A percentile compares a stretch with the other conserved stretches of the same genome.
phyloP scores from a whole-genome alignment of 2,888 invertebrate species.

The Drosophila putrida region DNA sequence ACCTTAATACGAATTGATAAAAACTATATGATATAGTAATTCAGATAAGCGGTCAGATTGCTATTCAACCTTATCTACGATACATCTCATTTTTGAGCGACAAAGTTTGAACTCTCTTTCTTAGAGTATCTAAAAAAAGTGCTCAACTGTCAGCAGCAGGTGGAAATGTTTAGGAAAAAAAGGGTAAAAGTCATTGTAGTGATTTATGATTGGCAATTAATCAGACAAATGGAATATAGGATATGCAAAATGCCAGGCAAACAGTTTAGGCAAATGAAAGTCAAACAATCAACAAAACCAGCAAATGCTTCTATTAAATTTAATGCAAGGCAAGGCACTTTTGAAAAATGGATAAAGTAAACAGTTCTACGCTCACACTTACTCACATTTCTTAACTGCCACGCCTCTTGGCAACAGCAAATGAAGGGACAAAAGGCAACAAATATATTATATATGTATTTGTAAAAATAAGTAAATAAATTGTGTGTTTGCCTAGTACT shows the following conservation, averaged over 20 bases:
- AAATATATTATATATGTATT: not conserved
- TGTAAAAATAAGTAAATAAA: constrained; percentile 3
- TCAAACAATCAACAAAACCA: constrained; percentile 50
- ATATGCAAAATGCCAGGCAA: constrained; percentile 39
- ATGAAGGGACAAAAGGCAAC: not conserved
- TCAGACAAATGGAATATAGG: constrained; percentile 64
- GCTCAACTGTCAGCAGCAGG: constrained; percentile 43
- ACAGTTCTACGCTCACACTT: not conserved
- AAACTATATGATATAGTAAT: not conserved
- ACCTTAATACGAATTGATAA: not conserved
- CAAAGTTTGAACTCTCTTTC: too few species aligned
- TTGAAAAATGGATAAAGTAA: not conserved
- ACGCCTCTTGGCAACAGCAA: constrained; percentile 1
- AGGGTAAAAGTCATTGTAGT: constrained; percentile 39
- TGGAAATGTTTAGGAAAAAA: constrained; percentile 26
- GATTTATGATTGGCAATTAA: constrained; percentile 70
- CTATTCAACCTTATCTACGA: too few species aligned
- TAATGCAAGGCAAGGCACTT: constrained; percentile 7
- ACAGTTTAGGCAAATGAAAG: constrained; percentile 61
- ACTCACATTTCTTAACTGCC: not conserved
- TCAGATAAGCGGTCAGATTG: too few species aligned
- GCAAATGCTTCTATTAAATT: constrained; percentile 15
- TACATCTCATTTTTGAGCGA: not conserved
- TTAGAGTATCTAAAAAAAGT: constrained; percentile 4
- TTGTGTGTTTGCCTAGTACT: constrained; percentile 4